phyloP scores from a whole-genome alignment of 2,888 invertebrate species.

The Uropetala carovei region DNA sequence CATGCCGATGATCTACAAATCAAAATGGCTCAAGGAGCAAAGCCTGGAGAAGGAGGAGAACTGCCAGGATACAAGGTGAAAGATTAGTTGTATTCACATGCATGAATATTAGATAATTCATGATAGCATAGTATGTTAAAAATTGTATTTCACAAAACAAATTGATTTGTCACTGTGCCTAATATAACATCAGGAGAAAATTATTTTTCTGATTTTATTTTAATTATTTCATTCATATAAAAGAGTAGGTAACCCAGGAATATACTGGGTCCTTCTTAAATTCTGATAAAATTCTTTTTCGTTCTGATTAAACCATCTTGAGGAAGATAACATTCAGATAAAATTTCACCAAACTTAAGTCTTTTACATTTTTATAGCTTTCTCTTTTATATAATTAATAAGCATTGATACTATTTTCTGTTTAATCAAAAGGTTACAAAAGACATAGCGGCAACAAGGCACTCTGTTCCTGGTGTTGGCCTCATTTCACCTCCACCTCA shows the following conservation, averaged over 20 bases:
- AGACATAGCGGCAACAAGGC: constrained; percentile 95
- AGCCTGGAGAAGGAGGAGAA: constrained; percentile 99
- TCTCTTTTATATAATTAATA: background rate
- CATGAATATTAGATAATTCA: constrained; percentile 17
- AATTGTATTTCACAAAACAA: background rate
- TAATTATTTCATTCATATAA: too few relatives aligned
- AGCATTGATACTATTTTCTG: background rate
- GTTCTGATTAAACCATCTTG: too few relatives aligned
- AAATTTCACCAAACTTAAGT: too few relatives aligned
- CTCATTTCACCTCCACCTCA: constrained; percentile 99
- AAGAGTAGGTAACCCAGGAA: too few relatives aligned
- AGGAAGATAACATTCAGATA: too few relatives aligned
- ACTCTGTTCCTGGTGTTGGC: constrained; percentile 97
- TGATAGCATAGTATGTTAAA: background rate
- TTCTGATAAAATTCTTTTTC: too few relatives aligned
- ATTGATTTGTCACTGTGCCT: constrained; percentile 46
- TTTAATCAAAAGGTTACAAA: constrained; percentile 89
- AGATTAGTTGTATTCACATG: constrained; percentile 55
- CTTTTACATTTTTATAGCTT: too few relatives aligned
- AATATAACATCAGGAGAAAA: constrained; percentile 48
- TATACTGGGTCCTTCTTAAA: too few relatives aligned
- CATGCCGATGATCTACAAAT: constrained; percentile 99
- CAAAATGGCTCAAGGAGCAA: constrained; percentile 99
- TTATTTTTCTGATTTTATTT: constrained; percentile 66
- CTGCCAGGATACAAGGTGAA: constrained; percentile 88